Conservation (phyloP, 37 sponge, comb jelly and placozoan genomes). For the Geodia barretti region DNA sequence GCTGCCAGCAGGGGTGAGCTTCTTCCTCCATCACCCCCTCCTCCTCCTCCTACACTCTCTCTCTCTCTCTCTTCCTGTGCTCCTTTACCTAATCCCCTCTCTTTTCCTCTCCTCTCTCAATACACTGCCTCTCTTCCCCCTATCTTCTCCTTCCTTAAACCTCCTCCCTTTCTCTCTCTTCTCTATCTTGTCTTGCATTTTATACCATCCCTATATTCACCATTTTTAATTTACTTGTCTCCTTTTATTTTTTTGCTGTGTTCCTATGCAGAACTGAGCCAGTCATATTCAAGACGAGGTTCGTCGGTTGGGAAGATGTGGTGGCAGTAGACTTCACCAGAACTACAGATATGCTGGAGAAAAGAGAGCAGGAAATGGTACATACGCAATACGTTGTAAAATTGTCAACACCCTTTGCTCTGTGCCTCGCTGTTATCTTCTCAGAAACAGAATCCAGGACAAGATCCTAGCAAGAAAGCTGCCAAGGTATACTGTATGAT, state of each 20-base stretch:
- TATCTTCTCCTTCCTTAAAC: not conserved
- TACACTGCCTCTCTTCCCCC: not conserved
- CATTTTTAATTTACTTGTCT: too few species aligned
- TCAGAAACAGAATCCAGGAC: constrained; percentile 41
- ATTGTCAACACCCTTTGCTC: too few species aligned
- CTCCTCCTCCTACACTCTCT: not conserved
- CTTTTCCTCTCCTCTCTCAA: not conserved
- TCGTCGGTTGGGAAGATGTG: constrained; percentile 89
- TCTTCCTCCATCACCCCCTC: not conserved
- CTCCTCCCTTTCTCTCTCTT: not conserved
- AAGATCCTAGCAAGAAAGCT: constrained; percentile 40
- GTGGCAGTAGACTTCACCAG: constrained; percentile 80
- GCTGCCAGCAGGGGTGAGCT: constrained; percentile 81
- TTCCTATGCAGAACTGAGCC: constrained; percentile 62
- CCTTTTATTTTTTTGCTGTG: not conserved
- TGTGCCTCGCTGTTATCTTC: not conserved
- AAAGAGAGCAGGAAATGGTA: too few species aligned
- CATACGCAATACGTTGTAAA: too few species aligned
- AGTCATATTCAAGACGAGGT: constrained; percentile 67
- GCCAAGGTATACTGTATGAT: constrained; percentile 38
- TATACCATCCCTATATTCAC: too few species aligned
- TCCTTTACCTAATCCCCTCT: not conserved
- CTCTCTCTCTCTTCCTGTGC: constrained; percentile 1
- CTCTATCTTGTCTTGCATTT: not conserved
- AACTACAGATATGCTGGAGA: constrained; percentile 46